Base-by-base conservation (phyloP, 2,888 invertebrate genomes). In the Thera obeliscata region DNA sequence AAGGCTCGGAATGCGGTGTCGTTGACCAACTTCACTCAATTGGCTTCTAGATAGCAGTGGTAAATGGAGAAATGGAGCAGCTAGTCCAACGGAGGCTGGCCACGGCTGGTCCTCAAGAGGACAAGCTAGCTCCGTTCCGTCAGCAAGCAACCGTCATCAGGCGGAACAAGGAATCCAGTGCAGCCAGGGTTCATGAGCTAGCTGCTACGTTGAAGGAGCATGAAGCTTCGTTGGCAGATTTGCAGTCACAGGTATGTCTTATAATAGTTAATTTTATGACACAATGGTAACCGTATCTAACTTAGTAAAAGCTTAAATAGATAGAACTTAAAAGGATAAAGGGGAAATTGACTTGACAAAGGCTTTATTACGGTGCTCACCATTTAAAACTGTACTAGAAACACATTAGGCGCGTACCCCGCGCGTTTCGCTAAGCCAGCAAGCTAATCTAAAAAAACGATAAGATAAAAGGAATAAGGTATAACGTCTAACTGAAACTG, bases 101-200 rank as follows among this genome's bases (percentile, higher is more conserved):
- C 8, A 94, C 94, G 46, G 93, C 95, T 0, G 95, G 96, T 67
- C 95, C 95, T 78, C 93, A 94, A 65, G 94, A 94, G 68, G 97
- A 98, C 84, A 97, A 97, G 83, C 90, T 97, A 71, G 96, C 96
- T 1, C 96, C 98, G 55, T 98, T 97, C 83, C 94, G 98, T 46
- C 98, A 98, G 81, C 98, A 98, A 89, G 97, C 97, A 0, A 94
- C 96, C 0, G 96, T 97, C 36, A 96, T 98, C 57, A 94, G 96
- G 9, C 95, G 97, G 67, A 97, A 97, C 83, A 98, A 98, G 83
- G 96, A 96, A 72, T 94, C 95, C 12, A 95, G 96, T 49, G 96
- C 96, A 0, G 95, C 96, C 72, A 94, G 95, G 67, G 94, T 97
- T 38, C 95, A 95, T 72, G 96, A 97, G 67, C 86, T 96, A 0